A percentile compares a stretch with the other conserved stretches of the same genome.
Evolutionary conservation across 2,113 vertebrate species (phyloP).

Genomic region (Alethe diademata): DNA sequence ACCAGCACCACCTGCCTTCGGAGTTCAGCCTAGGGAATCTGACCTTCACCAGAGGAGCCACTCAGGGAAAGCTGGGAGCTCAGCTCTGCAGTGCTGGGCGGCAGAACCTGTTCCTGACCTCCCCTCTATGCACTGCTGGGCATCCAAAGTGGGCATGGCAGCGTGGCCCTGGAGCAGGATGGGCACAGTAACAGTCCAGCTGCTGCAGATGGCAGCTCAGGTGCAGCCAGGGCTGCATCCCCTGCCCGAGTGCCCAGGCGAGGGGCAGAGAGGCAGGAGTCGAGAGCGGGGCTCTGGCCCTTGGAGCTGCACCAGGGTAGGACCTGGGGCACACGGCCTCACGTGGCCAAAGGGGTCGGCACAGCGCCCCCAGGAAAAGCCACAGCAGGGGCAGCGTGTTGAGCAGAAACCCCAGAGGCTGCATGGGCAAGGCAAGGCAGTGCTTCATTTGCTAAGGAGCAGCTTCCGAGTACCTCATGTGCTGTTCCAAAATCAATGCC

Average conservation of each 20-base stretch:
- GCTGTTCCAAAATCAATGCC: neutral
- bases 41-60: neutral
- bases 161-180: neutral
- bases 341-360: neutral
- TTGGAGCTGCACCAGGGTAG: neutral
- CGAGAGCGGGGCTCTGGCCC: neutral
- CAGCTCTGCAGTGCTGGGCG: neutral
- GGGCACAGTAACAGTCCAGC: neutral
- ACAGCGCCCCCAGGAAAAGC: neutral
- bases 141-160: neutral
- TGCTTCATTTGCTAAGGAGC: neutral
- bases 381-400: neutral
- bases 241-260: accelerated
- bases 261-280: no score
- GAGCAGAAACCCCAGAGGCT: neutral
- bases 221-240: neutral
- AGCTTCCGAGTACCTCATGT: neutral
- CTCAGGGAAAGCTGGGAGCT: neutral
- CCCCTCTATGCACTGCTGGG: neutral
- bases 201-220: neutral
- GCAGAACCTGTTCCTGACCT: accelerated
- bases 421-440: neutral
- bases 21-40: neutral
- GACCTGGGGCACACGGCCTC: accelerated
- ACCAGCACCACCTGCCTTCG: neutral